Base-by-base conservation (phyloP, 2,888 invertebrate genomes). In the Drosophila nr. perissopoda region DNA sequence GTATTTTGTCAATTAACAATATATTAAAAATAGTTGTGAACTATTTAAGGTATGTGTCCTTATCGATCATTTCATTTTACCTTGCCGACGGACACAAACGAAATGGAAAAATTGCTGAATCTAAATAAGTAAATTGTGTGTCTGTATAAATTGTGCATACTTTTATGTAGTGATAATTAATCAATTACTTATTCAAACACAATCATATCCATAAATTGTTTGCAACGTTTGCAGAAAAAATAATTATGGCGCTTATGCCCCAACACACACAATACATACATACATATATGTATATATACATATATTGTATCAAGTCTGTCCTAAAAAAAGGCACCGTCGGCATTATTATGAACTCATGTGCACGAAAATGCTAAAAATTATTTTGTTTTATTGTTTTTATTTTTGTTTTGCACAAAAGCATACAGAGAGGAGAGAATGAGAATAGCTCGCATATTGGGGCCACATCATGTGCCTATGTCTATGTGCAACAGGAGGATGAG, bases 151-250 rank as follows among this genome's bases (percentile, higher is more conserved):
- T 45, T 56, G 21, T 57, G 21, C 51, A 60, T 78, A 8, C 27
- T 33, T 53, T 67, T 60, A 48, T 59, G 57, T 40, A 25, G 36
- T 48, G 57, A 64, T 73, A 72, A 78, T 78, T 78, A 76, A 64
- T 69, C 49, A 76, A 78, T 78, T 73, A 75, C 52, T 69, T 75
- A 78, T 78, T 73, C 73, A 61, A 78, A 59, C 58, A 76, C 36
- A 38, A 40, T 52, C 67, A 52, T 60, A 48, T 16, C 33, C 59
- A 74, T 74, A 60, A 72, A 75, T 72, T 68, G 70, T 71, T 65
- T 29, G 76, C 48, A 27, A 42, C 48, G 56, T 42, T 56, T 34
- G 40, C 63, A 59, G 72, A 11, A 59, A 53, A 57, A 57, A 73
- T 68, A 56, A 56, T 65, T 56, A 56, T 78, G 38, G 56, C 58